phyloP scores from a whole-genome alignment of 2,888 invertebrate species.

The Crepidodera aurea region DNA sequence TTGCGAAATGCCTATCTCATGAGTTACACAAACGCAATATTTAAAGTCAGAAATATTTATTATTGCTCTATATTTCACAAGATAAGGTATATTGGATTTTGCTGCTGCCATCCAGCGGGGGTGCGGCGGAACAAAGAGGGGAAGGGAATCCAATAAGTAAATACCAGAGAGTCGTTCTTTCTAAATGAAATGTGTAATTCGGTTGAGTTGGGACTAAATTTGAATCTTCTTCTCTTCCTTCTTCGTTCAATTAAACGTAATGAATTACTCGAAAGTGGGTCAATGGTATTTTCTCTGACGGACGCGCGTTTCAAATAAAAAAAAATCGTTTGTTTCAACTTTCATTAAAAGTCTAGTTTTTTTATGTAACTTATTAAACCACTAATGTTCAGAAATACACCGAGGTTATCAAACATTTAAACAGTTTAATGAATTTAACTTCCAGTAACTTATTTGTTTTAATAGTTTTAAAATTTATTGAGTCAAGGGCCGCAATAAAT shows the following conservation, averaged over 20 bases:
- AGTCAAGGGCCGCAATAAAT: too few relatives aligned
- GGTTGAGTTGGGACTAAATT: constrained; percentile 47
- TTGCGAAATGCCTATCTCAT: constrained; percentile 16
- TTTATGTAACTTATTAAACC: background rate
- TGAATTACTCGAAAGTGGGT: constrained; percentile 40
- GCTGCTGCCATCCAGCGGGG: constrained; percentile 8
- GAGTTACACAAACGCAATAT: constrained; percentile 35
- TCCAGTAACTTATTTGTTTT: too few relatives aligned
- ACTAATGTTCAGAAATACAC: too few relatives aligned
- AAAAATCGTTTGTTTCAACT: background rate
- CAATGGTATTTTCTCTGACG: constrained; percentile 28
- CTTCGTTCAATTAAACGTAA: constrained; percentile 41
- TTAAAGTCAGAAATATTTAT: constrained; percentile 48
- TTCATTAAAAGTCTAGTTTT: background rate
- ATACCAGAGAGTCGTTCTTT: constrained; percentile 51
- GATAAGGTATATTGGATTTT: constrained; percentile 51
- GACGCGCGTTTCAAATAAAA: constrained; percentile 13
- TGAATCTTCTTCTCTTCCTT: constrained; percentile 44
- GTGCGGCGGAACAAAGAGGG: constrained; percentile 16
- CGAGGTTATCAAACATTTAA: too few relatives aligned
- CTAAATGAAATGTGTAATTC: constrained; percentile 53
- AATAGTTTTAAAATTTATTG: too few relatives aligned
- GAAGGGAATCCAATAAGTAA: constrained; percentile 51
- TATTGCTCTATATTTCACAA: constrained; percentile 51
- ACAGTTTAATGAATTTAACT: too few relatives aligned